Evolutionary conservation across 2,797 vertebrate species (phyloP), one percentile per base, ranked within the genome.

Genomic region (Muscicapa striata): DNA sequence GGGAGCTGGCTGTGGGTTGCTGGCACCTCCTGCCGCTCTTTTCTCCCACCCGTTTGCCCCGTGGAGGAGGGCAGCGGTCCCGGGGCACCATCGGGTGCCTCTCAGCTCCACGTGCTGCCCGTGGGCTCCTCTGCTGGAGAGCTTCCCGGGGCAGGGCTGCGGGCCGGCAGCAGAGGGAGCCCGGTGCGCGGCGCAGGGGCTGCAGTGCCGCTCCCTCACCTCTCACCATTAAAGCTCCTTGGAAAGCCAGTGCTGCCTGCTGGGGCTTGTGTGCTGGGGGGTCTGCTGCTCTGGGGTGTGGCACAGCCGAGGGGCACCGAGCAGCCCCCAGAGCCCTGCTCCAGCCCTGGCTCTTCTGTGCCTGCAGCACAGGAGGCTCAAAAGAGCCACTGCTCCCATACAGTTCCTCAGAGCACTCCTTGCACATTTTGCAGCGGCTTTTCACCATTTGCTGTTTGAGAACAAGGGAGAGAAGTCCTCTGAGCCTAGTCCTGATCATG

Each of bases 91-190:
- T 15, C 1, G 1, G 19, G n/a, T 59, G 21, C 19, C 3, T 58
- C 5, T n/a, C 24, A 13, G 0, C 29, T 49, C 9, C 46, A 5
- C 9, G 7, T 74, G 17, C 36, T 2, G 11, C 3, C 5, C 2
- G 0, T 21, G 75, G 45, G 36, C 70, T 43, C 49, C 27, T 85
- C n/a, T 27, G 51, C 69, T 68, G 2, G 1, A 19, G 34, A 36
- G 59, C 18, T 68, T 9, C 0, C 0, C 19, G 49, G 49, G 72
- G 54, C 49, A 34, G 49, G 52, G 59, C 84, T 69, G 6, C 4
- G 2, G 78, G 78, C 63, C 0, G 26, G 89, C 78, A 5, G 89
- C 93, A 94, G 94, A 87, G 96, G 95, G 95, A 96, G 92, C 92
- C 86, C 70, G 0, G 74, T 30, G 73, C 63, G 11, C 41, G 16